Evolutionary conservation across 2,797 vertebrate genomes (phyloP), one percentile per base, ranked within the genome.

Genomic region (Enteromius treurensis): DNA sequence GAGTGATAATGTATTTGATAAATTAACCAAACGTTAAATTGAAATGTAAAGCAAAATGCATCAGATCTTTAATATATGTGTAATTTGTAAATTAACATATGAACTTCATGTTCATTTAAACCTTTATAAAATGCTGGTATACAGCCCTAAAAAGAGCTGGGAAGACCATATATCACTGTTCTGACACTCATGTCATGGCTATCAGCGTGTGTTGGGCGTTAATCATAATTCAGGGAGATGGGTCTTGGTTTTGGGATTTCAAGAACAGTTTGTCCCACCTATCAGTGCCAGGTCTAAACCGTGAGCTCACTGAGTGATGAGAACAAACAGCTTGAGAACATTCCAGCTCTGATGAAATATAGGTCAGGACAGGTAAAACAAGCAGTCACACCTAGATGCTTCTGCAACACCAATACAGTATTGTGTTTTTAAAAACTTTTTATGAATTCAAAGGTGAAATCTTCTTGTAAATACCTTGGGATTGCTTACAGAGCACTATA

Each of bases 321-420:
- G 49, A 69, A 40, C 51, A 55, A 45, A 42, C n/a, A 80, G 2
- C 77, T 55, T 0, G 3, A 70, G 51, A 51, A 58, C 51, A 69
- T 80, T 80, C 23, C 37, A 45, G 51, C 45, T 67, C 62, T 71
- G 40, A 71, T 71, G 11, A 58, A 80, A 69, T 58, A n/a, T 51
- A 42, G 37, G 79, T 80, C 79, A 71, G 37, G 26, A 17, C 79
- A 80, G 51, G 67, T 70, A 71, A 80, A 45, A 32, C 37, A 71
- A 47, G 51, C 11, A 60, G 51, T 42, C 37, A 70, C 49, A 70
- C 49, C 17, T 70, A n/a, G 34, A 51, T 1, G 23, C 51, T 23
- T 34, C 10, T 71, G 51, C 10, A 80, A 60, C 49, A 32, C 23
- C 71, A 60, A 42, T 32, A 47, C 68, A 21, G 23, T 15, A 23